These are phyloP conservation scores for Eutrigla gurnardus DNA, from an alignment of 2,797 vertebrate species.

Conservation along the genomic window DNA sequence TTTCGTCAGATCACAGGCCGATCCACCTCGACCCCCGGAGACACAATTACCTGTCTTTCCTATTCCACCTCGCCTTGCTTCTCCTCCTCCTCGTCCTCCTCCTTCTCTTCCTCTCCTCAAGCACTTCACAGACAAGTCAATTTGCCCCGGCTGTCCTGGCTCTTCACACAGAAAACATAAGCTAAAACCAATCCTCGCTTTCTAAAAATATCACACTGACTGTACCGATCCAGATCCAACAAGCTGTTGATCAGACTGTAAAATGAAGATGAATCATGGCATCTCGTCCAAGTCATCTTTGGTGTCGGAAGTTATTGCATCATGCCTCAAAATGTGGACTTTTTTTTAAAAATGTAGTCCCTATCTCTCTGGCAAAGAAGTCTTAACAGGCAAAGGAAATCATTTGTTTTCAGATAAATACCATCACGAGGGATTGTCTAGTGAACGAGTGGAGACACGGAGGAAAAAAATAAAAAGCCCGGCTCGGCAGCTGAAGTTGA, in stretches of 20 bases:
- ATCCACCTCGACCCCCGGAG: slow-evolving; percentile 41
- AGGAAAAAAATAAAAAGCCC: background rate
- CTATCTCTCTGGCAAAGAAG: background rate
- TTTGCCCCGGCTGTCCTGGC: slow-evolving; percentile 35
- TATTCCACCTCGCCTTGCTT: slow-evolving; percentile 33
- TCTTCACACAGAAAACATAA: slow-evolving; percentile 38
- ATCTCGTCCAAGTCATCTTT: background rate
- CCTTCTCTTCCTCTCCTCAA: slow-evolving; percentile 22
- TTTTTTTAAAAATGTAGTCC: background rate
- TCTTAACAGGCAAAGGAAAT: background rate
- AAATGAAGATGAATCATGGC: background rate
- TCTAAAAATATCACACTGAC: slow-evolving; percentile 32
- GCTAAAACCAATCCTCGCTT: background rate
- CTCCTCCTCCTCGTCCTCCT: slow-evolving; percentile 20
- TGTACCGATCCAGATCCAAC: background rate
- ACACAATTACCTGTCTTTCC: slow-evolving; percentile 66
- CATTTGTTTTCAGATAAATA: background rate
- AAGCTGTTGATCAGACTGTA: slow-evolving; percentile 3
- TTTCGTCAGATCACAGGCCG: slow-evolving; percentile 40
- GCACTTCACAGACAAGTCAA: slow-evolving; percentile 49
- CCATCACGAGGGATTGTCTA: background rate
- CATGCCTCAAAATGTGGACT: background rate
- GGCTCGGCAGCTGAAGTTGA: slow-evolving; percentile 27
- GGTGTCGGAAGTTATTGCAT: background rate
- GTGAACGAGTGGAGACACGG: background rate